A percentile compares a stretch with the other conserved stretches of the same genome.
Evolutionary conservation across 2,888 invertebrate genomes (phyloP).

Genomic region (Disparrhopalites patrizii): DNA sequence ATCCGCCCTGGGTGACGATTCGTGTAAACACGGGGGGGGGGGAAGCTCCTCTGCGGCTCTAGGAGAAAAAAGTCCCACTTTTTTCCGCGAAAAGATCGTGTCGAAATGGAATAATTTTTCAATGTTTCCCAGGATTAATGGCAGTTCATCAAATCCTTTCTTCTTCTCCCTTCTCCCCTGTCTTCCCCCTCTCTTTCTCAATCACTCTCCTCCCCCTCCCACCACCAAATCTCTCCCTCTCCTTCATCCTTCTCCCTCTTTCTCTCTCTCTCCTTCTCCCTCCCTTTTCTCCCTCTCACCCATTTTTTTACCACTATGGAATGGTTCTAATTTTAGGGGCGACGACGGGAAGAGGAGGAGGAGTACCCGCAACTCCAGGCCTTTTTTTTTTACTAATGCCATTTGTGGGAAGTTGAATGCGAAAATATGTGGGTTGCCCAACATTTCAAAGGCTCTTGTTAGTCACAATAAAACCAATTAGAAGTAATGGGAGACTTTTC

Average conservation of each 20-base stretch:
- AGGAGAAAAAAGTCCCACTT: constrained; percentile 8
- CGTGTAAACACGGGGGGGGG: constrained; percentile 18
- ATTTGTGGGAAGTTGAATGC: too few species aligned
- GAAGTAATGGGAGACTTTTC: too few species aligned
- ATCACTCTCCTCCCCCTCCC: too few species aligned
- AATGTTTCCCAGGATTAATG: constrained; percentile 27
- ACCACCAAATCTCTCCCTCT: not conserved
- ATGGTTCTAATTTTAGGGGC: not conserved
- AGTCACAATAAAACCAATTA: too few species aligned
- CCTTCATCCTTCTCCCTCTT: not conserved
- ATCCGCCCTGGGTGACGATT: constrained; percentile 28
- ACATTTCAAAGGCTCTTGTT: too few species aligned
- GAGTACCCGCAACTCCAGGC: too few species aligned
- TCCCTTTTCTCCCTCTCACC: not conserved
- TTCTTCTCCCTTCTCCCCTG: constrained; percentile 8
- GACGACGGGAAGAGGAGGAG: not conserved
- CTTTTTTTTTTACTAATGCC: too few species aligned
- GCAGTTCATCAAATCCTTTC: constrained; percentile 14
- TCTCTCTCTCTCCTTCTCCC: not conserved
- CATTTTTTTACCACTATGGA: not conserved
- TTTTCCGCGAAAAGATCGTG: constrained; percentile 16
- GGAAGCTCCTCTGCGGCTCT: constrained; percentile 2
- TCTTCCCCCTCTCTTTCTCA: too few species aligned
- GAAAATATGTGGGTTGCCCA: too few species aligned
- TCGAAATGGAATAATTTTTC: constrained; percentile 28